phyloP scores from a whole-genome alignment of 2,797 vertebrate genomes.

The Setipinna tenuifilis region DNA sequence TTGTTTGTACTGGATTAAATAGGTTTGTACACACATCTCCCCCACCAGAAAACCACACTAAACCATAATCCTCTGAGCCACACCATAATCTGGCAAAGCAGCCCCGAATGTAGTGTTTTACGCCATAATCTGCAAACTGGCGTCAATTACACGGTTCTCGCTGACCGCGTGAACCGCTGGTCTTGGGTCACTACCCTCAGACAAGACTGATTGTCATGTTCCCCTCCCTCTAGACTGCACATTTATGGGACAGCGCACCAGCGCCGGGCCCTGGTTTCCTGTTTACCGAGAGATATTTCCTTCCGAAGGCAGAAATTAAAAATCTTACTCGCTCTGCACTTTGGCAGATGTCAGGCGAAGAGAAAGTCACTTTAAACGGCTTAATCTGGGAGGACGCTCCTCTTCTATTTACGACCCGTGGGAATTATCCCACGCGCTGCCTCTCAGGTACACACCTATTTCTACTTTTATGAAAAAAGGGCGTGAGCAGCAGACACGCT shows the following conservation, averaged over 20 bases:
- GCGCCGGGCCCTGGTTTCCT: constrained; percentile 23
- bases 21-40: not conserved
- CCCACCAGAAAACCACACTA: not conserved
- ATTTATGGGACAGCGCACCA: not conserved
- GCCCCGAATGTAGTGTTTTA: not conserved
- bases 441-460: constrained; percentile 21
- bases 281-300: constrained; percentile 31
- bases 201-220: constrained; percentile 1
- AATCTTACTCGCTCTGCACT: not conserved
- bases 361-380: not conserved
- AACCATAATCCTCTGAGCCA: not conserved
- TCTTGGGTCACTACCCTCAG: not conserved
- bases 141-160: constrained; percentile 4
- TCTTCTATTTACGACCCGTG: not conserved
- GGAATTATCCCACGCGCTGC: constrained; percentile 6
- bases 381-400: not conserved
- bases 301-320: constrained; percentile 22
- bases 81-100: not conserved
- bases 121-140: constrained; percentile 20
- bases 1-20: not conserved
- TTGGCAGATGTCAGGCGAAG: not conserved
- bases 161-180: constrained; percentile 1
- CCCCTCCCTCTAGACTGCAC: not conserved
- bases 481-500: not conserved
- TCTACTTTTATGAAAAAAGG: not conserved